phyloP scores from a whole-genome alignment of 1,140 invertebrate species.

The Psilanteris sp. region DNA sequence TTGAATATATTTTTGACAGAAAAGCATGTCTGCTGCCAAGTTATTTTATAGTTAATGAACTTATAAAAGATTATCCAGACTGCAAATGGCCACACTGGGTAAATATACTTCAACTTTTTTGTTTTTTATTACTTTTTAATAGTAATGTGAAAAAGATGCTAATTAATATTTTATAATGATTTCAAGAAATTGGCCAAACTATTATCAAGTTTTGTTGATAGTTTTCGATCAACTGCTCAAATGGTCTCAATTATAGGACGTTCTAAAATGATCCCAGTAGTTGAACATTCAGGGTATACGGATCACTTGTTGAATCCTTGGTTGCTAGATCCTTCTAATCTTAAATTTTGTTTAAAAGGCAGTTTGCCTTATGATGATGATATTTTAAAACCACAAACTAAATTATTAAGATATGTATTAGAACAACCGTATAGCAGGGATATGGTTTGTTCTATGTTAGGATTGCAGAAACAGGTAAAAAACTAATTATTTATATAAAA shows the following conservation, averaged over 20 bases:
- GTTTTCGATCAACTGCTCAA: conserved; percentile 94
- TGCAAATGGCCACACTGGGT: conserved; percentile 95
- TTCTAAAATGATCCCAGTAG: conserved; percentile 93
- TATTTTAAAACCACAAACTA: conserved; percentile 93
- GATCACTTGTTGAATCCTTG: conserved; percentile 94
- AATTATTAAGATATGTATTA: conserved; percentile 92
- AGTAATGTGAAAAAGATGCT: no score
- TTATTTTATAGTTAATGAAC: conserved; percentile 97
- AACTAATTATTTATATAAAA: no score
- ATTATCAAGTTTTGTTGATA: conserved; percentile 93
- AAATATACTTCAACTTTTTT: conserved; percentile 39
- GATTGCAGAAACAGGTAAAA: conserved; percentile 94
- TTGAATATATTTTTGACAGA: conserved; percentile 94
- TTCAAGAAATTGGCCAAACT: conserved; percentile 90
- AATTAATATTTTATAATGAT: not conserved
- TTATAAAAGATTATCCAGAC: conserved; percentile 92
- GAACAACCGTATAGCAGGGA: conserved; percentile 97
- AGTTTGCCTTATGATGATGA: conserved; percentile 95
- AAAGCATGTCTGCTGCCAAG: conserved; percentile 94
- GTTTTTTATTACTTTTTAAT: no score
- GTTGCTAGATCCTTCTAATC: conserved; percentile 91
- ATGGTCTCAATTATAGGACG: conserved; percentile 97
- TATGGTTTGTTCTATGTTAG: conserved; percentile 97
- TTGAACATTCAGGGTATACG: conserved; percentile 94
- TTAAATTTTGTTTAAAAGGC: conserved; percentile 94